Evolutionary conservation across 2,888 invertebrate species (phyloP), one percentile per base, ranked within the genome.

Genomic region (Anthoptus insignis): DNA sequence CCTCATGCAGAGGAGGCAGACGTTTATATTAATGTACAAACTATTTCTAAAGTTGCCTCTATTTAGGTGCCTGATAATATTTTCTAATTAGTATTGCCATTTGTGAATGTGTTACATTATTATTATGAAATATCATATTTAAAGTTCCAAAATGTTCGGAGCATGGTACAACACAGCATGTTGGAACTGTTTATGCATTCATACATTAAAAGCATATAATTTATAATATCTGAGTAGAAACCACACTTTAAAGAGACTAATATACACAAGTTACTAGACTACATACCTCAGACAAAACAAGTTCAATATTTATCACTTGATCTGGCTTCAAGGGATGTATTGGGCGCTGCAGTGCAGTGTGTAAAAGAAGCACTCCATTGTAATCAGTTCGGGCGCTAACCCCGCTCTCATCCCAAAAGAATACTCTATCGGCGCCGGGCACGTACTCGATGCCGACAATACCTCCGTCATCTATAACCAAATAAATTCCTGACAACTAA

Each of bases 341-440:
- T 57, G 97, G 97, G 68, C 96, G 96, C 89, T 99, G 98, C 66
- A 99, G 94, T 77, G 98, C 97, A 58, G 98, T 98, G 83, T 98
- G 98, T 76, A 99, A 93, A 65, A 99, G 93, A 59, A 99, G 93
- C 60, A 98, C 97, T 69, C 98, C 98, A 92, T 98, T 98, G 87
- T 98, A 97, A 87, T 98, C 98, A 63, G 97, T 96, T 67, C 99
- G 95, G 68, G 98, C 96, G 71, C 98, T 97, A 75, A 98, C 94
- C 70, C 96, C 96, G 79, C 95, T 95, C 73, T 96, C 96, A 93
- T 98, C 97, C 91, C 97, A 97, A 80, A 98, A 96, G 75, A 98
- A 94, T 74, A 98, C 95, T 84, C 97, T 96, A 87, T 98, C 98
- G 80, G 97, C 95, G 68, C 96, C 96, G 70, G 96, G 92, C 84